Evolutionary conservation across 2,113 vertebrate genomes (phyloP), one percentile per base, ranked within the genome.

Genomic region (Apodemus sylvaticus): DNA sequence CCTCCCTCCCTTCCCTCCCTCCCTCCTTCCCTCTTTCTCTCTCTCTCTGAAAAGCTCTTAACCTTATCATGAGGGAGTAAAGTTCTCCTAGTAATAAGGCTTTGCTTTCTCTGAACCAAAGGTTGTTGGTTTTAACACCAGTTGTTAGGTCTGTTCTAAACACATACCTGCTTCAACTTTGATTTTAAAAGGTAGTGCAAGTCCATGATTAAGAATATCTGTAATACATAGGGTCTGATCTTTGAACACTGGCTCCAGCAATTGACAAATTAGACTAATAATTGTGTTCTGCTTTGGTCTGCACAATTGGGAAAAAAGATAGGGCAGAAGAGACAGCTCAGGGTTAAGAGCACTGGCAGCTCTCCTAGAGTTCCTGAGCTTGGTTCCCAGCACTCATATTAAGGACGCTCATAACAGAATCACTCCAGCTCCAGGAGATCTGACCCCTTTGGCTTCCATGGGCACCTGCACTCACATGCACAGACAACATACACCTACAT

Each of bases 61-160:
- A n/a, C 11, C 71, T n/a, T 89, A 51, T 78, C 34, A 64, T 3
- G 76, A n/a, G 36, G 19, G 53, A 51, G 42, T 42, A 82, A 66
- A 93, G 48, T 12, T 55, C n/a, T 79, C 71, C 22, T 36, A 29
- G 24, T 89, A 39, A 55, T 7, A 4, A 85, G 71, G 53, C 36
- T 39, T 89, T 79, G 45, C 70, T 92, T 89, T 60, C 88, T 78
- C 71, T 89, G 68, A 89, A 81, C 10, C 55, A 64, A 53, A 91
- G 51, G 58, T 20, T 36, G n/a, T 9, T 93, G 66, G 85, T 58
- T 48, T 68, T 51, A 58, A 66, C 45, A 39, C 12, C 20, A 0
- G 58, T 53, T 60, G 13, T 36, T 20, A 14, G 22, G 2, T 86
- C 48, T 64, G 20, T 26, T 79, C 31, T 20, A 5, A 20, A 34